Percentiles rank a stretch among this genome's conserved stretches.
phyloP scores from a whole-genome alignment of 2,888 invertebrate genomes.

The Fragum fragum region DNA sequence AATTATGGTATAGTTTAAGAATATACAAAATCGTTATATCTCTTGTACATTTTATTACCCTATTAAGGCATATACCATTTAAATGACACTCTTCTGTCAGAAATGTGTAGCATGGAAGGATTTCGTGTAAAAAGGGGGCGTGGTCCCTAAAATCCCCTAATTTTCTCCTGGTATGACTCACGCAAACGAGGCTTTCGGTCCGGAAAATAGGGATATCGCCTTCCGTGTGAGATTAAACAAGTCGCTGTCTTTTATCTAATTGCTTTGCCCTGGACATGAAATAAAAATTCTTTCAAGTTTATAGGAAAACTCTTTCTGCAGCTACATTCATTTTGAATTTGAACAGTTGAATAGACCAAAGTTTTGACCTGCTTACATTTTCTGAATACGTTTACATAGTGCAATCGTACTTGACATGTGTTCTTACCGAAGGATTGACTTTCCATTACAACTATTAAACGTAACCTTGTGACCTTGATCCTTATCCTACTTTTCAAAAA shows the following conservation, averaged over 20 bases:
- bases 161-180: conserved; percentile 25
- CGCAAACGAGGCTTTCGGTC: neutral
- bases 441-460: too few species aligned
- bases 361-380: too few species aligned
- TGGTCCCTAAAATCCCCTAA: conserved; percentile 9
- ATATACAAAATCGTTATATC: neutral
- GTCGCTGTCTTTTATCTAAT: neutral
- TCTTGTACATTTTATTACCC: neutral
- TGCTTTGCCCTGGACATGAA: neutral
- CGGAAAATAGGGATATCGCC: conserved; percentile 27
- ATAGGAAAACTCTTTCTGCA: too few species aligned
- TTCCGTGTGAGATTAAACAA: conserved; percentile 19
- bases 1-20: neutral
- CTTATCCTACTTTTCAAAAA: too few species aligned
- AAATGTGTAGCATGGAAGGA: neutral
- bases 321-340: too few species aligned
- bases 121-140: conserved; percentile 1
- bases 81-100: neutral
- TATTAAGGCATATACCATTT: neutral
- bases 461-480: too few species aligned
- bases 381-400: too few species aligned
- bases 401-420: too few species aligned
- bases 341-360: too few species aligned
- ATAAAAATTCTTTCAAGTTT: too few species aligned
- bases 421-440: too few species aligned